These are phyloP conservation scores for Neoaliturus tenellus DNA, from an alignment of 2,888 invertebrate species.

Conservation along the genomic window DNA sequence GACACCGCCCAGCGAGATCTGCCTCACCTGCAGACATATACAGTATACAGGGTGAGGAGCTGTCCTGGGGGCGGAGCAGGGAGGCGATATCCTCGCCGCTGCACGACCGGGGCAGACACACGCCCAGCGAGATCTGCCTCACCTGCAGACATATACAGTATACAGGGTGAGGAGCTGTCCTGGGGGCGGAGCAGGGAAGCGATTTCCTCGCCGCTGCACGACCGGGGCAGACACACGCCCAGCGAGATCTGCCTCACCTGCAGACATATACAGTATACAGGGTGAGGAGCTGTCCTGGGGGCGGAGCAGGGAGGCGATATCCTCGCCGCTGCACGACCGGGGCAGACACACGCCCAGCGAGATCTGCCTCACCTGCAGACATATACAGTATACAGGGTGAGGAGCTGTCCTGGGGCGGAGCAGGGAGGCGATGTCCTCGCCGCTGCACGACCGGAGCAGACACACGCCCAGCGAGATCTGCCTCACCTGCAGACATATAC, in stretches of 20 bases:
- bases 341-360: slow-evolving; percentile 88
- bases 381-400: too few species aligned
- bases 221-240: slow-evolving; percentile 84
- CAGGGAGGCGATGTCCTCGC: slow-evolving; percentile 78
- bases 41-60: too few species aligned
- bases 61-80: slow-evolving; percentile 72
- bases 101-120: slow-evolving; percentile 85
- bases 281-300: slow-evolving; percentile 59
- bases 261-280: slow-evolving; percentile 65
- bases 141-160: slow-evolving; percentile 74
- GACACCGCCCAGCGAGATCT: slow-evolving; percentile 84
- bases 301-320: slow-evolving; percentile 77
- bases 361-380: slow-evolving; percentile 79
- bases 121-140: slow-evolving; percentile 83
- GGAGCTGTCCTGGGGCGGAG: slow-evolving; percentile 69
- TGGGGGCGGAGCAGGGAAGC: slow-evolving; percentile 73
- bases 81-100: slow-evolving; percentile 77
- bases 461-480: slow-evolving; percentile 86
- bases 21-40: slow-evolving; percentile 76
- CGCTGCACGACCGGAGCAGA: slow-evolving; percentile 82
- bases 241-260: slow-evolving; percentile 84
- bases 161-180: slow-evolving; percentile 61
- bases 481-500: slow-evolving; percentile 75
- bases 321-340: slow-evolving; percentile 78
- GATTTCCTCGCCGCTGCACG: slow-evolving; percentile 80